A percentile compares a stretch with the other conserved stretches of the same genome.
phyloP scores from a whole-genome alignment of 2,113 vertebrate genomes.

The Rhinopithecus roxellana region DNA sequence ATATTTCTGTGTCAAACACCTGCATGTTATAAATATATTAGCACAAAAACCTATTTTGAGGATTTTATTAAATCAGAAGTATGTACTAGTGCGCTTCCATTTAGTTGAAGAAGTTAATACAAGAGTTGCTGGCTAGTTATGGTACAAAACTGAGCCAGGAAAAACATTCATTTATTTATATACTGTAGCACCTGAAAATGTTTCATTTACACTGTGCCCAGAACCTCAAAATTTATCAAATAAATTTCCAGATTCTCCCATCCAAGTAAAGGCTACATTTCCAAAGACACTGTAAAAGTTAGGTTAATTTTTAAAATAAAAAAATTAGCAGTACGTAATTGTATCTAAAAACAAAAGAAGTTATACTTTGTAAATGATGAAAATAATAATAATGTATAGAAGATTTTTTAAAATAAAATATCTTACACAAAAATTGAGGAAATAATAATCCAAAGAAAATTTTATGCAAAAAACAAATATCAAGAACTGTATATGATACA shows the following conservation, averaged over 20 bases:
- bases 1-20: conserved; percentile 75
- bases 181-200: conserved; percentile 73
- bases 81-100: conserved; percentile 57
- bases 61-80: conserved; percentile 79
- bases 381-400: neutral
- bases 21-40: conserved; percentile 79
- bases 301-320: conserved; percentile 40
- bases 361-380: neutral
- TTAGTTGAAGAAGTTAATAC: conserved; percentile 73
- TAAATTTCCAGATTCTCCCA: conserved; percentile 65
- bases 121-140: conserved; percentile 66
- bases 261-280: conserved; percentile 60
- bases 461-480: neutral
- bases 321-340: neutral
- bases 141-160: conserved; percentile 72
- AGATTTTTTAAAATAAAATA: conserved; percentile 44
- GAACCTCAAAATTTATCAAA: conserved; percentile 79
- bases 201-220: conserved; percentile 78
- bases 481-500: conserved; percentile 12
- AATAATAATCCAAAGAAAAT: conserved; percentile 5
- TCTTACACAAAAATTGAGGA: neutral
- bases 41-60: conserved; percentile 78
- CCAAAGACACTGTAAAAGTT: conserved; percentile 65
- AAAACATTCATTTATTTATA: conserved; percentile 79
- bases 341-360: neutral